Percentiles rank a stretch among this genome's conserved stretches.
Evolutionary conservation across 2,888 invertebrate species (phyloP).

Genomic region (Limnephilus marmoratus): DNA sequence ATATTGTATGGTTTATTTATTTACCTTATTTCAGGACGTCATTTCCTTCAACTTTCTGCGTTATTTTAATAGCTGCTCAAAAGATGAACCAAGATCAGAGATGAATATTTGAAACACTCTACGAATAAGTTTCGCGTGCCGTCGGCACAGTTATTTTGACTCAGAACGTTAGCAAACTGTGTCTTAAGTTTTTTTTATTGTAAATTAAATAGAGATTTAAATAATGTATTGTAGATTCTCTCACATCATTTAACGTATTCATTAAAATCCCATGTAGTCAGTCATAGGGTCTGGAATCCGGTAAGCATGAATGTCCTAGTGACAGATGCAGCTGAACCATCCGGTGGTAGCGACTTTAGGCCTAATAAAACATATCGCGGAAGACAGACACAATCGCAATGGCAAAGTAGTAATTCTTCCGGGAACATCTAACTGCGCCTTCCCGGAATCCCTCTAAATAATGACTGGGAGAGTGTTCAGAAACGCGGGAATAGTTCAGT

Average conservation of each 20-base stretch:
- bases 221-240: not conserved
- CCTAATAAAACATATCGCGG: constrained; percentile 19
- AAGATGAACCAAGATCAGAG: not conserved
- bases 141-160: not conserved
- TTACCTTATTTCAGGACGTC: too few relatives aligned
- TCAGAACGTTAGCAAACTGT: not conserved
- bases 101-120: not conserved
- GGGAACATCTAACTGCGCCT: constrained; percentile 15
- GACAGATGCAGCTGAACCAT: not conserved
- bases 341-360: not conserved
- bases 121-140: too few relatives aligned
- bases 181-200: not conserved
- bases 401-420: constrained; percentile 27
- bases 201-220: not conserved
- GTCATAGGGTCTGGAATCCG: not conserved
- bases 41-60: too few relatives aligned
- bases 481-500: constrained; percentile 33
- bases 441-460: constrained; percentile 12
- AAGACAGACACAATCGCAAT: constrained; percentile 36
- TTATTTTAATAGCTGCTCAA: not conserved
- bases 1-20: not conserved
- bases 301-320: not conserved
- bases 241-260: too few relatives aligned
- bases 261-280: too few relatives aligned
- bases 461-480: constrained; percentile 12